These are phyloP conservation scores for Nyleta sp. DNA, from an alignment of 2,888 invertebrate genomes.

Conservation along the genomic window DNA sequence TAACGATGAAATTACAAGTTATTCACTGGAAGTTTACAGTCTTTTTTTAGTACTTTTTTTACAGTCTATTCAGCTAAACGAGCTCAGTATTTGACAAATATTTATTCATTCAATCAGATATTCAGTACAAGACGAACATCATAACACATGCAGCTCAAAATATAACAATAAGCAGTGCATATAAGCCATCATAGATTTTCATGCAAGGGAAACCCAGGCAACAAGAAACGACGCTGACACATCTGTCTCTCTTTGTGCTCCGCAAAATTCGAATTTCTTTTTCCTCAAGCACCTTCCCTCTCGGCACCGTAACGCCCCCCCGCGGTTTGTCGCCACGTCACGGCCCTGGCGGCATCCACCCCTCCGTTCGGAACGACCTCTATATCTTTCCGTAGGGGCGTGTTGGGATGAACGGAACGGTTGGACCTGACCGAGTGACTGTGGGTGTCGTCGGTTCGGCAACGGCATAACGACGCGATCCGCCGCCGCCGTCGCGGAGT, in stretches of 20 bases:
- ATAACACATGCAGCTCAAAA: conserved; percentile 12
- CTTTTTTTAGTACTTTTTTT: no score
- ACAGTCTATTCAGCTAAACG: no score
- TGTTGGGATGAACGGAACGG: conserved; percentile 67
- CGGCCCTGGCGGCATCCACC: conserved; percentile 58
- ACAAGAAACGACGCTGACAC: conserved; percentile 55
- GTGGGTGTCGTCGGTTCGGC: conserved; percentile 48
- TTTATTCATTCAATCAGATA: no score
- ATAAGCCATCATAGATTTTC: conserved; percentile 39
- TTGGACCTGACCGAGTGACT: conserved; percentile 54
- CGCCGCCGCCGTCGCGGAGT: conserved; percentile 19
- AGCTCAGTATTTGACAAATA: no score
- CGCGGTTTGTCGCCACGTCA: no score
- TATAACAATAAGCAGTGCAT: conserved; percentile 3
- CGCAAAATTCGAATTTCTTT: conserved; percentile 62
- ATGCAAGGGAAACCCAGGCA: conserved; percentile 6
- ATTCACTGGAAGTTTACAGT: no score
- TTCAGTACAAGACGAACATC: no score
- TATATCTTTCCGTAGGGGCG: conserved; percentile 71
- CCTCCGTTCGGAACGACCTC: conserved; percentile 67
- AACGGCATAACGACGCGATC: conserved; percentile 34
- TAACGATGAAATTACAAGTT: no score
- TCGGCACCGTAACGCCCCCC: no score
- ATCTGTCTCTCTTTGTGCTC: conserved; percentile 56
- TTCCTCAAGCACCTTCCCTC: no score